Conservation (phyloP, 2,113 vertebrate genomes). For the Hydropotes inermis region DNA sequence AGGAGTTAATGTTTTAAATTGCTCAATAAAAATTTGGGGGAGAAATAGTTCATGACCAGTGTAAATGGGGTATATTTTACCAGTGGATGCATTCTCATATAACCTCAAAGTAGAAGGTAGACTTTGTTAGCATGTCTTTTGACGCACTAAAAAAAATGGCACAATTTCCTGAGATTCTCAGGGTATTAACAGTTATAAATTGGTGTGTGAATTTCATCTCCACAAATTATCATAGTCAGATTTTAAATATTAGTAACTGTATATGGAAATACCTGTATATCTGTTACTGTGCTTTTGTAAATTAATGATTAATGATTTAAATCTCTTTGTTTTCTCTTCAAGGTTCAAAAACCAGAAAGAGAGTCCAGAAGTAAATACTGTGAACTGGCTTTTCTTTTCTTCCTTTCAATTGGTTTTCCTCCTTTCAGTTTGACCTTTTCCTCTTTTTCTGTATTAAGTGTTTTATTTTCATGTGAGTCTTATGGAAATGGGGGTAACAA, state of each 20-base stretch:
- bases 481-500: neutral
- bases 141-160: neutral
- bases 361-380: constrained; percentile 75
- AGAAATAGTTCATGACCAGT: neutral
- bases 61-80: neutral
- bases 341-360: constrained; percentile 75
- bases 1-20: neutral
- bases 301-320: neutral
- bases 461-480: constrained; percentile 54
- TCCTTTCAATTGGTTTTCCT: constrained; percentile 38
- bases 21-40: neutral
- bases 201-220: neutral
- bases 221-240: neutral
- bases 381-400: constrained; percentile 18
- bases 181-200: neutral
- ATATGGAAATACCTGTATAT: neutral
- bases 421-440: constrained; percentile 48
- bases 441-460: constrained; percentile 44
- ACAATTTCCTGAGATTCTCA: neutral
- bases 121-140: neutral
- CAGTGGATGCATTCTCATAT: neutral
- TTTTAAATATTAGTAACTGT: neutral
- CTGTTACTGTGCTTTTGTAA: constrained; percentile 17
- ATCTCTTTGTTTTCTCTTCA: constrained; percentile 58
- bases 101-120: neutral